Conservation (phyloP, 1,140 invertebrate genomes). For the Drosophila ohnishii region DNA sequence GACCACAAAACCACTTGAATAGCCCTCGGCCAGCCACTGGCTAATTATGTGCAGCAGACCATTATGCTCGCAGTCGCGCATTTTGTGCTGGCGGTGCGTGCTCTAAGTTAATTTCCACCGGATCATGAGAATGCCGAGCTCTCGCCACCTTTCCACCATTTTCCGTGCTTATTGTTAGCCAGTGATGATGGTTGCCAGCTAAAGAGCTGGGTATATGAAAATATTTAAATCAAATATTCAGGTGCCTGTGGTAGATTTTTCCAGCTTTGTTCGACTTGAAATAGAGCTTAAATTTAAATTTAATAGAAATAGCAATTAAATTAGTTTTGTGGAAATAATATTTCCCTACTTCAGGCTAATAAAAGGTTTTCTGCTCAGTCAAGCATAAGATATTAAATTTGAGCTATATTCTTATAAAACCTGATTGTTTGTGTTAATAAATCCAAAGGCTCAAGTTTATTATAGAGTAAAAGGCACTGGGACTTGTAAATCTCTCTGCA, state of each 20-base stretch:
- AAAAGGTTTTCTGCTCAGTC: neutral
- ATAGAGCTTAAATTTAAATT: neutral
- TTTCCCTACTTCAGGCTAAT: too few relatives aligned
- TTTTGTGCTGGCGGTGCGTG: constrained; percentile 57
- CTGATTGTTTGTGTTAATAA: too few relatives aligned
- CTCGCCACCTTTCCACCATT: constrained; percentile 39
- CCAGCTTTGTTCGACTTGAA: neutral
- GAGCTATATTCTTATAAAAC: neutral
- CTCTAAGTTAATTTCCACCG: constrained; percentile 72
- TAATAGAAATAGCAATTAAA: too few relatives aligned
- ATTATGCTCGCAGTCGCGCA: constrained; percentile 51
- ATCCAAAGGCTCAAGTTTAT: neutral
- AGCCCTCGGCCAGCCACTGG: constrained; percentile 30
- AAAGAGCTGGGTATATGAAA: neutral
- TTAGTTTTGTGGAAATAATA: neutral
- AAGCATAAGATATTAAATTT: too few relatives aligned
- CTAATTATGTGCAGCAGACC: constrained; percentile 79
- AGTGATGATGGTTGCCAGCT: neutral
- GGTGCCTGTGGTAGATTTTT: neutral
- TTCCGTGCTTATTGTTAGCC: constrained; percentile 41
- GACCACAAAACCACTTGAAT: constrained; percentile 61
- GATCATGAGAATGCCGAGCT: constrained; percentile 58
- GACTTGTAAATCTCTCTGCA: neutral
- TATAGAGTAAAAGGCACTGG: too few relatives aligned
- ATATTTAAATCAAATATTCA: neutral